phyloP scores from a whole-genome alignment of 1,140 invertebrate genomes.

The Spodoptera litura region DNA sequence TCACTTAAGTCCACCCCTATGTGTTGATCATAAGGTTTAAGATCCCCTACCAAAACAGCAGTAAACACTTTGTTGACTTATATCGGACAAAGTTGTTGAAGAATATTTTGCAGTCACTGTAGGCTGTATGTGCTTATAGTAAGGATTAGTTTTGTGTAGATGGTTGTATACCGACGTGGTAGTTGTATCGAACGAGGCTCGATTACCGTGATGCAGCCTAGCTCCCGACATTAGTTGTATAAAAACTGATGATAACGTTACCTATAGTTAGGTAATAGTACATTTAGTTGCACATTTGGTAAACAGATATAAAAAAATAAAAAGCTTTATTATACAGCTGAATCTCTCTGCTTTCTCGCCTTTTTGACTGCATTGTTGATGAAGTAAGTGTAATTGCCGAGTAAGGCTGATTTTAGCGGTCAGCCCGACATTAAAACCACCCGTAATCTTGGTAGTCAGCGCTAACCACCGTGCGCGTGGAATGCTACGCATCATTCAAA shows the following conservation, averaged over 20 bases:
- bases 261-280: neutral
- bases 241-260: slow-evolving; percentile 29
- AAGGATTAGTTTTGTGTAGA: slow-evolving; percentile 1
- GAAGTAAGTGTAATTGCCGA: too few relatives aligned
- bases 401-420: too few relatives aligned
- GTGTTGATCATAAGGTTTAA: neutral
- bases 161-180: slow-evolving; percentile 8
- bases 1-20: neutral
- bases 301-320: too few relatives aligned
- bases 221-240: slow-evolving; percentile 39
- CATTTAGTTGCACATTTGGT: too few relatives aligned
- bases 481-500: too few relatives aligned
- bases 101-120: slow-evolving; percentile 3
- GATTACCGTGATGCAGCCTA: slow-evolving; percentile 45
- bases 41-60: neutral
- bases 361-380: too few relatives aligned
- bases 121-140: neutral
- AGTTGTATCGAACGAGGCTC: slow-evolving; percentile 54
- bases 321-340: too few relatives aligned
- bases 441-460: too few relatives aligned
- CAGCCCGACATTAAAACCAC: too few relatives aligned
- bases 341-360: too few relatives aligned
- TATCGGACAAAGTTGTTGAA: slow-evolving; percentile 52
- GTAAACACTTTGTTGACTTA: slow-evolving; percentile 42
- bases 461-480: too few relatives aligned